phyloP scores from a whole-genome alignment of 2,888 invertebrate species.

The Epinotia brunnichana region DNA sequence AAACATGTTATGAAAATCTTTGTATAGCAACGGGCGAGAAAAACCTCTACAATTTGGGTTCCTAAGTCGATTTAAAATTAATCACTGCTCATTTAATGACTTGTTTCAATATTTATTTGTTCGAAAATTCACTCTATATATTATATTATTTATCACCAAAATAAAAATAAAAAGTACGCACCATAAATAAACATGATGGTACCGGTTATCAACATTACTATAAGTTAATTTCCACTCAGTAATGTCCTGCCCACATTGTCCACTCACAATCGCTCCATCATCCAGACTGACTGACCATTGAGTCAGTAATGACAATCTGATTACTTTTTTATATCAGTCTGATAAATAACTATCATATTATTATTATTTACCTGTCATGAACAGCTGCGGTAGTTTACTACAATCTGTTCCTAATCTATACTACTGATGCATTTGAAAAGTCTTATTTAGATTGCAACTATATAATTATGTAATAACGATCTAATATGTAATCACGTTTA shows the following conservation, averaged over 20 bases:
- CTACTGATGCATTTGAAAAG: not conserved
- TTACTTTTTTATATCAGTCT: not conserved
- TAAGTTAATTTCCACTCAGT: not conserved
- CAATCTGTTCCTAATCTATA: not conserved
- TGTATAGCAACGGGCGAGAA: too few relatives aligned
- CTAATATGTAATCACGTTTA: too few relatives aligned
- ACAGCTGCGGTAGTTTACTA: not conserved
- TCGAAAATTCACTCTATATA: not conserved
- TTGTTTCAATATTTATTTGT: not conserved
- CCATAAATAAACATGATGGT: constrained; percentile 29
- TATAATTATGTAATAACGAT: not conserved
- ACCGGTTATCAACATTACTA: constrained; percentile 29
- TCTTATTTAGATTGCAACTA: not conserved
- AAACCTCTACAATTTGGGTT: too few relatives aligned
- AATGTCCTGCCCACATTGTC: not conserved
- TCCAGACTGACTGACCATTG: not conserved
- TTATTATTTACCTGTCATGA: not conserved
- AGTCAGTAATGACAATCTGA: not conserved
- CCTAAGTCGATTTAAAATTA: too few relatives aligned
- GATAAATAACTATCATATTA: not conserved
- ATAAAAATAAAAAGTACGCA: not conserved
- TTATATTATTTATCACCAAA: too few relatives aligned
- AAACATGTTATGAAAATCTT: too few relatives aligned
- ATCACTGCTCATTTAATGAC: too few relatives aligned
- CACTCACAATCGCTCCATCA: not conserved